phyloP scores from a whole-genome alignment of 2,888 invertebrate species.

The Platycheirus rosarum region DNA sequence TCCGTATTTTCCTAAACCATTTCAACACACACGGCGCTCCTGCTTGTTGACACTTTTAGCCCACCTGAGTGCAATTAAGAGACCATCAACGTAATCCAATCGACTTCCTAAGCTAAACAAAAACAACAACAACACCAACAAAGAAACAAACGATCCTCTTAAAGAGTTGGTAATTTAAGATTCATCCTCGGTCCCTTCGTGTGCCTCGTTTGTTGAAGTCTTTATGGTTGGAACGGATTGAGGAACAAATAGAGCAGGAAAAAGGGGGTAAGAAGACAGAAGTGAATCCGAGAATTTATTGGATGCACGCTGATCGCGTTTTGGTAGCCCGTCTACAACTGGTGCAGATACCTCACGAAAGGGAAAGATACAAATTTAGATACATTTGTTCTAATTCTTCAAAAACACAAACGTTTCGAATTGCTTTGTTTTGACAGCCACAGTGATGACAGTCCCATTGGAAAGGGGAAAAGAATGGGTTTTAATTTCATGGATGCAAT shows the following conservation, averaged over 20 bases:
- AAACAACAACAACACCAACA: slow-evolving; percentile 42
- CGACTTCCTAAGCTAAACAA: slow-evolving; percentile 54
- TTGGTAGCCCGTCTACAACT: slow-evolving; percentile 38
- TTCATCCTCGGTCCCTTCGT: slow-evolving; percentile 15
- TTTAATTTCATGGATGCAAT: slow-evolving; percentile 48
- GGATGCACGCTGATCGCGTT: slow-evolving; percentile 68
- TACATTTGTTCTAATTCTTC: slow-evolving; percentile 74
- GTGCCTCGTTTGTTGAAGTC: not conserved
- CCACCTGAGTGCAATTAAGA: slow-evolving; percentile 74
- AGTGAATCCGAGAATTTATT: slow-evolving; percentile 71
- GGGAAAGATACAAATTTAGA: slow-evolving; percentile 71
- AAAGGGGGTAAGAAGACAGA: slow-evolving; percentile 47
- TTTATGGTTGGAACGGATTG: slow-evolving; percentile 38
- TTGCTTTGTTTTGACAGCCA: slow-evolving; percentile 70
- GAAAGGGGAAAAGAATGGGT: slow-evolving; percentile 26
- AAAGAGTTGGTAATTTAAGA: slow-evolving; percentile 73
- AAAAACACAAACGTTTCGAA: slow-evolving; percentile 71
- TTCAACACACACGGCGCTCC: slow-evolving; percentile 53
- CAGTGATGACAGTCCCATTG: not conserved
- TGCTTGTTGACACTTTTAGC: slow-evolving; percentile 70
- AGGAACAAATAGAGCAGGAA: slow-evolving; percentile 61
- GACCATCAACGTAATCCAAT: slow-evolving; percentile 74
- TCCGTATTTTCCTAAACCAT: slow-evolving; percentile 47
- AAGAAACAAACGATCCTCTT: slow-evolving; percentile 52
- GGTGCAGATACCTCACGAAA: slow-evolving; percentile 40